A percentile compares a stretch with the other conserved stretches of the same genome.
These are phyloP conservation scores for Phycodurus eques DNA, from an alignment of 2,113 vertebrate species.

Conservation along the genomic window DNA sequence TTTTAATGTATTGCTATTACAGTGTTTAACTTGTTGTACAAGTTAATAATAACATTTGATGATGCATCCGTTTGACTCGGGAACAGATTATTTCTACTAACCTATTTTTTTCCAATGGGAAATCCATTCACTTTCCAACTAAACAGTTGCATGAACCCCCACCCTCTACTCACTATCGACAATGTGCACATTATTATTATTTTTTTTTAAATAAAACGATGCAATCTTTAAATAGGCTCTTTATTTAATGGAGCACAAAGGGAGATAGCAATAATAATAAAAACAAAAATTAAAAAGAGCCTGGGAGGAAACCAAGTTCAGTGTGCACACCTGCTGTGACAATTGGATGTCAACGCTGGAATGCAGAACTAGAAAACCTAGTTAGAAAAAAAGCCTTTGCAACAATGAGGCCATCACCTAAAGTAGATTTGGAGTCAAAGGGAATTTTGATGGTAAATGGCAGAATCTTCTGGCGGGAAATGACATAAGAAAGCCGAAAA, in stretches of 20 bases:
- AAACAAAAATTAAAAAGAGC: neutral
- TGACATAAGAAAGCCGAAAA: neutral
- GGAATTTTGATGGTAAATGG: neutral
- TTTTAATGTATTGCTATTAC: too few relatives aligned
- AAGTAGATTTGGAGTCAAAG: neutral
- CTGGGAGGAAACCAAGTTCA: neutral
- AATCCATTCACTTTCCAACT: neutral
- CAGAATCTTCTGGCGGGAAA: neutral
- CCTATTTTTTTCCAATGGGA: neutral
- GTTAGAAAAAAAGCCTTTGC: neutral
- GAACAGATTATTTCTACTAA: neutral
- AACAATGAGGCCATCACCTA: neutral
- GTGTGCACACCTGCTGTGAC: neutral
- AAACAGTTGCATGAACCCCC: neutral
- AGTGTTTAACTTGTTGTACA: too few relatives aligned
- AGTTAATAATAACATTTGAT: neutral
- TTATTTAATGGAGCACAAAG: neutral
- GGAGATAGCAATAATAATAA: neutral
- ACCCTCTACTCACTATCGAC: neutral
- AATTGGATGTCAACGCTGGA: neutral
- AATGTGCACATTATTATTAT: neutral
- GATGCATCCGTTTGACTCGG: neutral
- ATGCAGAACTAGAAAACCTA: neutral
- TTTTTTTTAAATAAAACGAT: neutral
- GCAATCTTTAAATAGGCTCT: neutral